A percentile compares a stretch with the other conserved stretches of the same genome.
Conservation (phyloP, 2,888 invertebrate species). For the Coleophora deauratella region DNA sequence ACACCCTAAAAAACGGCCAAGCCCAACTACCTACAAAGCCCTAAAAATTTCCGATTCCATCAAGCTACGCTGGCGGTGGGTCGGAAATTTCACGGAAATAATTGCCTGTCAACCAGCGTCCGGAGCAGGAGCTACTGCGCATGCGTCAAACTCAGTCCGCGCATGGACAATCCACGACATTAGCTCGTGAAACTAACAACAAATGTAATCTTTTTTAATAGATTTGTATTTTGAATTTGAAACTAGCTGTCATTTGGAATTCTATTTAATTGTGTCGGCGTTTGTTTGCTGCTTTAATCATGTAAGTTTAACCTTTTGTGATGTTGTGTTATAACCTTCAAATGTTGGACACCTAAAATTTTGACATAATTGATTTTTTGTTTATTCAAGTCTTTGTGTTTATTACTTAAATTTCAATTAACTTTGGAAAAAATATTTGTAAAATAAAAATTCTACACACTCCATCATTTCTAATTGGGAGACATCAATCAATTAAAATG, state of each 20-base stretch:
- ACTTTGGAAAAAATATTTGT: no score
- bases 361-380: no score
- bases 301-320: no score
- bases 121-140: slow-evolving; percentile 28
- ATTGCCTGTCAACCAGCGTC: slow-evolving; percentile 33
- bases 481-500: no score
- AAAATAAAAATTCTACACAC: no score
- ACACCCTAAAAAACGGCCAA: no score
- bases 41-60: slow-evolving; percentile 43
- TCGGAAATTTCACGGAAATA: slow-evolving; percentile 58
- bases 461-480: no score
- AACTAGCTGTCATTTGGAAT: background rate
- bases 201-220: slow-evolving; percentile 27
- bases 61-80: slow-evolving; percentile 22
- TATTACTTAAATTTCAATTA: no score
- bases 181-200: slow-evolving; percentile 36
- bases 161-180: slow-evolving; percentile 39
- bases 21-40: slow-evolving; percentile 35
- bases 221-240: slow-evolving; percentile 16
- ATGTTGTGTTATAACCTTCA: no score
- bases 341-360: no score
- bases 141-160: slow-evolving; percentile 38
- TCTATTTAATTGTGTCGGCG: background rate
- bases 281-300: no score
- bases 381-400: no score